Base-by-base conservation (phyloP, 1,140 invertebrate species). In the Pseudachorutes palmiensis region DNA sequence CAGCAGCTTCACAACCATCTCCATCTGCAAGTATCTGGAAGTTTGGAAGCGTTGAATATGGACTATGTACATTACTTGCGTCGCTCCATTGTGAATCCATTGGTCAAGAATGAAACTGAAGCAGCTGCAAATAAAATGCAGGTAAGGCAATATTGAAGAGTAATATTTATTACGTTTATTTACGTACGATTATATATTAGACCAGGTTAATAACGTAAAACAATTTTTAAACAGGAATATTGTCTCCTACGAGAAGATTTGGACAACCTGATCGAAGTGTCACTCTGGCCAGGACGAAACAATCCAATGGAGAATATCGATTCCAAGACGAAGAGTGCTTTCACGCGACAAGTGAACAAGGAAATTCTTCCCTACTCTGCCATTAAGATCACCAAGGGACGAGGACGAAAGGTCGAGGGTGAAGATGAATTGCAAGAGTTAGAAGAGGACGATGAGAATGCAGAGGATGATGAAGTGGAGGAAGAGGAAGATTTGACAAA, bases 271-370 rank as follows among this genome's bases (percentile, higher is more conserved):
- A 78, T 87, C 14, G 94, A 97, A 76, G 75, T 97, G 19, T 86
- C 87, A 0, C 74, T 84, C n/a, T 97, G 93, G 92, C 86, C 90
- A 0, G 84, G 85, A 65, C 83, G 85, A 70, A 83, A 83, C 69
- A 88, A 94, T 77, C 85, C 86, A 0, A 84, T 90, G 80, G 82
- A 85, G 67, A 78, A 83, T 63, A 80, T 98, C 32, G 87, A 91
- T 71, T 83, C 87, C 5, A 93, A 92, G 81, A 89, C 91, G 0
- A 98, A 98, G 82, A 85, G 92, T 22, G 91, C 94, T 0, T 89
- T 98, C 76, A 98, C 96, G 0, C 84, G 91, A 51, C 81, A 86
- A 0, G 95, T 94, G 76, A 98, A 97, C 76, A 97, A 97, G 77
- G 86, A 86, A 68, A 79, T 83, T 30, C 78, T 87, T 57, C 88